Conservation (phyloP, 2,797 vertebrate species). For the Babyrousa celebensis region DNA sequence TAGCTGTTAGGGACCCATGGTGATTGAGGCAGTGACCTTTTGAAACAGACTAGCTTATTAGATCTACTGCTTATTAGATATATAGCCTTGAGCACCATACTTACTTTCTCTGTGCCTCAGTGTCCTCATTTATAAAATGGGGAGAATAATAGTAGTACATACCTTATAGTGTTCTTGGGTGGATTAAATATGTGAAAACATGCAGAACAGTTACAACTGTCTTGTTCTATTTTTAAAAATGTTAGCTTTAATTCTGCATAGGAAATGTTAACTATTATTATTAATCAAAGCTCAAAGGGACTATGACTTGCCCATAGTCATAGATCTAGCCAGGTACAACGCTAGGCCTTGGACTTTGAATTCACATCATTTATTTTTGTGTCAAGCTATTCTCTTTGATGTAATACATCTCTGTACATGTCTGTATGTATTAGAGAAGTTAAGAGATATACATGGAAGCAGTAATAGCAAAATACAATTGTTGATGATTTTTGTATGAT, state of each 20-base stretch:
- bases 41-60: background rate
- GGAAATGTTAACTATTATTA: conserved; percentile 43
- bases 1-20: background rate
- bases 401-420: background rate
- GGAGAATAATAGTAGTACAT: background rate
- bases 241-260: conserved; percentile 52
- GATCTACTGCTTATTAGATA: background rate
- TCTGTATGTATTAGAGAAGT: background rate
- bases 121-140: conserved; percentile 43
- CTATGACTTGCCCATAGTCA: background rate
- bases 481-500: conserved; percentile 18
- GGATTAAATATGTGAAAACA: conserved; percentile 19
- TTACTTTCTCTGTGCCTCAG: conserved; percentile 2
- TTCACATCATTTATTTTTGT: conserved; percentile 39
- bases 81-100: background rate
- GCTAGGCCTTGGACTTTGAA: background rate
- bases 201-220: background rate
- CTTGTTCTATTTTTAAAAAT: conserved; percentile 68
- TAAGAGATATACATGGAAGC: background rate
- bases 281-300: conserved; percentile 23
- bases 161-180: background rate
- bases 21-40: background rate
- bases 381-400: background rate
- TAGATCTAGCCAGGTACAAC: background rate
- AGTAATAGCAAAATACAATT: background rate